Evolutionary conservation across 2,113 vertebrate species (phyloP).

Genomic region (Pachyramphus minor): DNA sequence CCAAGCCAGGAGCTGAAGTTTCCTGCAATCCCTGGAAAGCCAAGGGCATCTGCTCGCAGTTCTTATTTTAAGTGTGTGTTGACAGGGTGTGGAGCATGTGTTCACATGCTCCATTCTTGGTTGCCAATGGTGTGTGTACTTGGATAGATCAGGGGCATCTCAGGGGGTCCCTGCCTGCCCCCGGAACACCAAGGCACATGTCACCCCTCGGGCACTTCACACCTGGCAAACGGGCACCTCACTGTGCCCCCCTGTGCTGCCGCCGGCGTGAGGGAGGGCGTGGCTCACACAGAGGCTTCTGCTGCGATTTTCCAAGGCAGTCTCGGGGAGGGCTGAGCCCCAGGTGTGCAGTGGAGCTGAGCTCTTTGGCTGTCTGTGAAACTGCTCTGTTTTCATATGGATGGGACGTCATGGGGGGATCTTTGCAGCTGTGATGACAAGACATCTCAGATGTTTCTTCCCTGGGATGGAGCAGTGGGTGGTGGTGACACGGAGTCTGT

Average conservation of each 20-base stretch:
- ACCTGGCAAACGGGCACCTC: neutral
- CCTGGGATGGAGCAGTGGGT: neutral
- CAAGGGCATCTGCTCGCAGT: neutral
- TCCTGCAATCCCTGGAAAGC: neutral
- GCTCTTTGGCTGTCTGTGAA: neutral
- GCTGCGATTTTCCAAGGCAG: neutral
- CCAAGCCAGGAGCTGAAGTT: neutral
- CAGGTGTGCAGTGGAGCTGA: neutral
- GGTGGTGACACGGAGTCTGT: neutral
- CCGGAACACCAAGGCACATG: fast-evolving
- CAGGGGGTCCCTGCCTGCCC: fast-evolving
- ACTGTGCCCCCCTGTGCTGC: neutral
- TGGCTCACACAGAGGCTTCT: fast-evolving
- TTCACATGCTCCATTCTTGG: neutral
- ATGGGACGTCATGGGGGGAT: no score
- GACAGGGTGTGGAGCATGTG: no score
- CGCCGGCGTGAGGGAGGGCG: neutral
- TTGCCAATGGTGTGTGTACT: neutral
- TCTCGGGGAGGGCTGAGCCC: neutral
- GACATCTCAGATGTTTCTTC: neutral
- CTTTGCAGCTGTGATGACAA: neutral
- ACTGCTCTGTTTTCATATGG: neutral
- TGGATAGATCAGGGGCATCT: neutral
- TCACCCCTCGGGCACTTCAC: neutral
- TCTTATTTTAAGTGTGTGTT: neutral